These are phyloP conservation scores for Crepidodera aurea DNA, from an alignment of 2,888 invertebrate species.

Conservation along the genomic window DNA sequence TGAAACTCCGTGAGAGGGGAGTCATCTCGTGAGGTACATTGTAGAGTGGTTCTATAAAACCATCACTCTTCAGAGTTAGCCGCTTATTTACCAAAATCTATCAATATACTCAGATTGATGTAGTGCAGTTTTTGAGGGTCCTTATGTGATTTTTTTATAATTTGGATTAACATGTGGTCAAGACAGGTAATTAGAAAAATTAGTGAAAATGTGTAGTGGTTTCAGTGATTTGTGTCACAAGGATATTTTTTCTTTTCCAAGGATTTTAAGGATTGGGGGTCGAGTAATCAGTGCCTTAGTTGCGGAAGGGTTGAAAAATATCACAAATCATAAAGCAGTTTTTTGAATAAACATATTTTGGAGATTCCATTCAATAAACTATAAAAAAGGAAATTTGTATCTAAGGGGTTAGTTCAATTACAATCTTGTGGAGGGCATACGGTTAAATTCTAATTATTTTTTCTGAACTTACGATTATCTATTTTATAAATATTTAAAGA, in stretches of 20 bases:
- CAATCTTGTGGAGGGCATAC: too few species aligned
- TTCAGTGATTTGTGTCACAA: slow-evolving; percentile 16
- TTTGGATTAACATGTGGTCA: slow-evolving; percentile 52
- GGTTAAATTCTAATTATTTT: too few species aligned
- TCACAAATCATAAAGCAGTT: too few species aligned
- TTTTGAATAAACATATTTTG: too few species aligned
- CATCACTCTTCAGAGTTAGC: slow-evolving; percentile 40
- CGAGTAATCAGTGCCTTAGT: too few species aligned
- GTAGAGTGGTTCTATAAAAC: slow-evolving; percentile 53
- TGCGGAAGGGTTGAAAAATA: too few species aligned
- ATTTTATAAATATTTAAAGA: too few species aligned
- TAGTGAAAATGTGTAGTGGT: slow-evolving; percentile 16
- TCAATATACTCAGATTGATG: slow-evolving; percentile 45
- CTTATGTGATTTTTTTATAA: slow-evolving; percentile 44
- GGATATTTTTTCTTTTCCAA: slow-evolving; percentile 1
- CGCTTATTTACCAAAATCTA: slow-evolving; percentile 50
- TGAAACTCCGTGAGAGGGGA: slow-evolving; percentile 43
- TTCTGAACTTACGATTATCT: too few species aligned
- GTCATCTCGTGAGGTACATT: slow-evolving; percentile 43
- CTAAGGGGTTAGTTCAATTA: too few species aligned
- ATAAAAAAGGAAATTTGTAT: too few species aligned
- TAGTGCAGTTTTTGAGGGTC: slow-evolving; percentile 47
- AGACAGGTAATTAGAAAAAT: slow-evolving; percentile 49
- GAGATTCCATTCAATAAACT: too few species aligned
- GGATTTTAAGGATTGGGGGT: not conserved